A percentile compares a stretch with the other conserved stretches of the same genome.
Evolutionary conservation across 2,113 vertebrate species (phyloP).

Genomic region (Proteles cristata): DNA sequence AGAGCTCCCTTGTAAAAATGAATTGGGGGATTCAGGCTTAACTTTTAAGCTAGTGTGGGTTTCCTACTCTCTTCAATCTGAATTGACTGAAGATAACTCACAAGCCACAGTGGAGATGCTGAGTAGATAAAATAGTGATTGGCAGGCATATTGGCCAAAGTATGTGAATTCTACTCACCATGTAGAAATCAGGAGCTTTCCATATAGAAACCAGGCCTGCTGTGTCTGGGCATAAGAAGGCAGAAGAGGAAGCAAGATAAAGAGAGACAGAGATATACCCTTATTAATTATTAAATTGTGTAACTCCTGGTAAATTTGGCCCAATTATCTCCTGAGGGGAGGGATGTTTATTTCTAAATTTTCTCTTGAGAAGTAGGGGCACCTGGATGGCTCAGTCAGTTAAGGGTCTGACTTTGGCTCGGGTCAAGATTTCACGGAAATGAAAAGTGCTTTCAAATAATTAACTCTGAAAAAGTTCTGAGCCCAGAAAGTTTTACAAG

Average conservation of each 20-base stretch:
- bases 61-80: not conserved
- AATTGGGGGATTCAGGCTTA: not conserved
- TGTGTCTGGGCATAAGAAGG: not conserved
- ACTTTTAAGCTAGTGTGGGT: not conserved
- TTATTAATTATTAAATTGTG: not conserved
- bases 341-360: not conserved
- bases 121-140: not conserved
- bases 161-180: not conserved
- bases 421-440: not conserved
- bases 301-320: not conserved
- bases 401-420: no score
- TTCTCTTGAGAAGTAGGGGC: not conserved
- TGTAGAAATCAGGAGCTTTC: not conserved
- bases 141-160: not conserved
- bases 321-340: not conserved
- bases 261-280: not conserved
- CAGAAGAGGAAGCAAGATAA: not conserved
- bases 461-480: not conserved
- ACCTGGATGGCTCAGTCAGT: no score
- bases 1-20: not conserved
- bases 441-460: constrained; percentile 33
- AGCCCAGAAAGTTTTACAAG: not conserved
- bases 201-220: not conserved
- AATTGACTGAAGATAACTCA: not conserved
- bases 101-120: not conserved